These are phyloP conservation scores for Drosophila ananassae DNA, from an alignment of 1,140 invertebrate species.

Conservation along the genomic window DNA sequence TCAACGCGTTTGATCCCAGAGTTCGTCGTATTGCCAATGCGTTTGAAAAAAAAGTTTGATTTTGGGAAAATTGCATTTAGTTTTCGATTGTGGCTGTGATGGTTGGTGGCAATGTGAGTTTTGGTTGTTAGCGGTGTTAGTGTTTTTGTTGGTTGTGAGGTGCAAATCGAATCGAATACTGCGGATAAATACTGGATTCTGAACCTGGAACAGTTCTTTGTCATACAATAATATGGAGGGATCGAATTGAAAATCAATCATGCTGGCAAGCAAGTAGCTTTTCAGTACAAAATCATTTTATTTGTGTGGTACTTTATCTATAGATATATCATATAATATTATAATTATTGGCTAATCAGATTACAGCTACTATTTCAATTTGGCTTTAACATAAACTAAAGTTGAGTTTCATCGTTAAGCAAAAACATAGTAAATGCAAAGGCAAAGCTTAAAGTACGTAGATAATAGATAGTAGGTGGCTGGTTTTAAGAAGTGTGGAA, in stretches of 20 bases:
- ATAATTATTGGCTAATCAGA: slow-evolving; percentile 49
- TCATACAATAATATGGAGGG: slow-evolving; percentile 16
- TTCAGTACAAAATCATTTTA: slow-evolving; percentile 76
- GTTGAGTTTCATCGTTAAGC: slow-evolving; percentile 41
- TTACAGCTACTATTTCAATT: slow-evolving; percentile 63
- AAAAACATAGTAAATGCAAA: slow-evolving; percentile 40
- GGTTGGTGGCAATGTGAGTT: slow-evolving; percentile 49
- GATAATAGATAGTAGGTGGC: background rate
- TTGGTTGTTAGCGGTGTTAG: slow-evolving; percentile 40
- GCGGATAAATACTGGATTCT: slow-evolving; percentile 18
- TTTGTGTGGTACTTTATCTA: slow-evolving; percentile 62
- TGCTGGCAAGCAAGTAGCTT: slow-evolving; percentile 22
- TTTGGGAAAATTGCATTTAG: slow-evolving; percentile 67
- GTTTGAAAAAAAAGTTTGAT: slow-evolving; percentile 28
- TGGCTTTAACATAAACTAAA: slow-evolving; percentile 69
- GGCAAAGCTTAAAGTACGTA: slow-evolving; percentile 24
- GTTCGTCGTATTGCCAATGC: background rate
- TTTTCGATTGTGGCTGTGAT: slow-evolving; percentile 47
- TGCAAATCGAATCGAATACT: slow-evolving; percentile 56
- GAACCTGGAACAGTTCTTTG: slow-evolving; percentile 36
- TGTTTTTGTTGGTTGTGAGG: slow-evolving; percentile 57
- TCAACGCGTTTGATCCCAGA: slow-evolving; percentile 49
- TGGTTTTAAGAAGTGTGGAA: slow-evolving; percentile 19
- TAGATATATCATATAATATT: slow-evolving; percentile 12
- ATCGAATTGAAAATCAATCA: slow-evolving; percentile 21